These are phyloP conservation scores for Temnothorax longispinosus DNA, from an alignment of 1,140 invertebrate genomes.

Conservation along the genomic window DNA sequence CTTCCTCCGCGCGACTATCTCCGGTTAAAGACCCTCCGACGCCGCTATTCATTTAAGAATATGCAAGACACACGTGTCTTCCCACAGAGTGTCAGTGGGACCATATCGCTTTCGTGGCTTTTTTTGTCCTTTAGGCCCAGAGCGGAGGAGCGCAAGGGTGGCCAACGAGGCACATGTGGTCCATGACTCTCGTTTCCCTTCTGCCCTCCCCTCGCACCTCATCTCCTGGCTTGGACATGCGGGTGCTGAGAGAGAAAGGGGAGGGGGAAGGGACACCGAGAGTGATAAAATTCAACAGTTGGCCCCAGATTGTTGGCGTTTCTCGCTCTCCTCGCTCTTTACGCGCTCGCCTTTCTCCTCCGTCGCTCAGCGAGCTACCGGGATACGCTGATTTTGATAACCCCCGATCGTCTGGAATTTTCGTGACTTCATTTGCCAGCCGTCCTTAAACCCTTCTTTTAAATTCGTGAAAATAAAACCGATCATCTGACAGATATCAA, in stretches of 20 bases:
- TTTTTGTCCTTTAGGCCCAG: constrained; percentile 65
- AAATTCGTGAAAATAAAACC: neutral
- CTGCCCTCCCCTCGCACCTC: constrained; percentile 59
- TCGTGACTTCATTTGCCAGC: constrained; percentile 50
- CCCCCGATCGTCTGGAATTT: constrained; percentile 61
- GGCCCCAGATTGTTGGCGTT: constrained; percentile 75
- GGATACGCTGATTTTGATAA: constrained; percentile 66
- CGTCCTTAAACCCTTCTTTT: neutral
- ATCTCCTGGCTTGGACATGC: constrained; percentile 54
- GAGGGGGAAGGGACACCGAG: constrained; percentile 52
- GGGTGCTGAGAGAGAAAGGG: constrained; percentile 36
- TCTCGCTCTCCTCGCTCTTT: constrained; percentile 64
- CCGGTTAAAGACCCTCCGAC: constrained; percentile 64
- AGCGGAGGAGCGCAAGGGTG: constrained; percentile 53
- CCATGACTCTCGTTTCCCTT: constrained; percentile 65
- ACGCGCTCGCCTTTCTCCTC: constrained; percentile 43
- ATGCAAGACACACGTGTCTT: constrained; percentile 76
- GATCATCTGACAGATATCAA: neutral
- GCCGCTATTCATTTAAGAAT: constrained; percentile 59
- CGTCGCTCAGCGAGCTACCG: neutral
- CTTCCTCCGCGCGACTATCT: constrained; percentile 59
- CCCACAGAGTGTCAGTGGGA: constrained; percentile 74
- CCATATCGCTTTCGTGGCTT: constrained; percentile 72
- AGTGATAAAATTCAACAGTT: constrained; percentile 83
- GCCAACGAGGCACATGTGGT: constrained; percentile 70